Evolutionary conservation across 1,140 invertebrate genomes (phyloP).

Genomic region (Mercenaria mercenaria): DNA sequence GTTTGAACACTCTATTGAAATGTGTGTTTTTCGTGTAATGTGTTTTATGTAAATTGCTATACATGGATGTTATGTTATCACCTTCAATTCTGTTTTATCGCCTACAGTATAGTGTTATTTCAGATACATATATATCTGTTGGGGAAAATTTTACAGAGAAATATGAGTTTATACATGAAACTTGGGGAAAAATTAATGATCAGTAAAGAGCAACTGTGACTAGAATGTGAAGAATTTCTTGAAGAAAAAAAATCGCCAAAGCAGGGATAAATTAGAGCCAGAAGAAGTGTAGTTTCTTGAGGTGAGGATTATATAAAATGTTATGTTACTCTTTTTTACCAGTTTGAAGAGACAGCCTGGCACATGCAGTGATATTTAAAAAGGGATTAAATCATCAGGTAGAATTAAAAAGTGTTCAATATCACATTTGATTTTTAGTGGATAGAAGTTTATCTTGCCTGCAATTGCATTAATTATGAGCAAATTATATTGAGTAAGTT

Average conservation of each 20-base stretch:
- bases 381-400: too few relatives aligned
- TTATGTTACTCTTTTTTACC: too few relatives aligned
- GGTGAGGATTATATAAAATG: not conserved
- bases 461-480: too few relatives aligned
- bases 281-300: not conserved
- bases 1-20: slow-evolving; percentile 3
- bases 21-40: not conserved
- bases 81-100: not conserved
- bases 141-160: too few relatives aligned
- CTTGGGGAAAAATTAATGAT: too few relatives aligned
- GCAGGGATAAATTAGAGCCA: not conserved
- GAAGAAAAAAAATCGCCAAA: not conserved
- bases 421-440: too few relatives aligned
- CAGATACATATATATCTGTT: not conserved
- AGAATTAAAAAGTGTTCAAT: too few relatives aligned
- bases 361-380: too few relatives aligned
- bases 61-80: not conserved
- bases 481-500: too few relatives aligned
- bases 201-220: not conserved
- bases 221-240: not conserved
- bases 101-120: not conserved
- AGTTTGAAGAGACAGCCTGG: too few relatives aligned
- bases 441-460: too few relatives aligned
- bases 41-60: not conserved
- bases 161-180: too few relatives aligned